These are phyloP conservation scores for Nasonia oneida DNA, from an alignment of 2,888 invertebrate genomes.

Conservation along the genomic window DNA sequence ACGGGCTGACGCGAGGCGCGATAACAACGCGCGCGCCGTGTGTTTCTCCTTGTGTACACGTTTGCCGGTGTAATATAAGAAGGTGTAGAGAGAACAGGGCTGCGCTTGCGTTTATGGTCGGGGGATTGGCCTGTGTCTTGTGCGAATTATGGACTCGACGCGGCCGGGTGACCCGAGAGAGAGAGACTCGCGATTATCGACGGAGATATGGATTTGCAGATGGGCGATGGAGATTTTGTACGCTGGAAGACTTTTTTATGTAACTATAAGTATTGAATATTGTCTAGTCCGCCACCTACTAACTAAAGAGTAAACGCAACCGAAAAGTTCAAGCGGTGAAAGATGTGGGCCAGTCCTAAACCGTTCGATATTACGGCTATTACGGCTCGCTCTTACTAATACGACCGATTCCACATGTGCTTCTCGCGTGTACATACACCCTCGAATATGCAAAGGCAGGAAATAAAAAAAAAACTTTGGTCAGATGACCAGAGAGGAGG, in stretches of 20 bases:
- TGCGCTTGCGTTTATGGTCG: slow-evolving; percentile 7
- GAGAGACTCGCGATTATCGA: background rate
- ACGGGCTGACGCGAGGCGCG: slow-evolving; percentile 11
- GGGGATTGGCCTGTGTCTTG: background rate
- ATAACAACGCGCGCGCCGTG: slow-evolving; percentile 1
- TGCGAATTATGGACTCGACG: slow-evolving; percentile 20
- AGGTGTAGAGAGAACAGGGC: background rate
- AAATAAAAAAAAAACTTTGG: background rate
- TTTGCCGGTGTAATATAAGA: slow-evolving; percentile 4
- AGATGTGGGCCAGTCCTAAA: too few species aligned
- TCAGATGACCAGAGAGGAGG: slow-evolving; percentile 16
- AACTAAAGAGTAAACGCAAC: too few species aligned
- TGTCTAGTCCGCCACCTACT: background rate
- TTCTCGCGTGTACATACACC: background rate
- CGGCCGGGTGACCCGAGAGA: background rate
- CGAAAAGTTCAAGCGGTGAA: too few species aligned
- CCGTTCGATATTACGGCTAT: background rate
- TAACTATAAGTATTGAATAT: background rate
- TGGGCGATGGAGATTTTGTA: background rate
- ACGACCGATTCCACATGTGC: background rate
- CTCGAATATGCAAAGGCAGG: slow-evolving; percentile 35
- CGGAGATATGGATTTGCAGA: background rate
- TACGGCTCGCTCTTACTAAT: background rate
- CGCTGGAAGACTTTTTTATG: background rate
- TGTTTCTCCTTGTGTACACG: slow-evolving; percentile 12